A percentile compares a stretch with the other conserved stretches of the same genome.
phyloP scores from a whole-genome alignment of 2,113 vertebrate genomes.

The Enhydra lutris region DNA sequence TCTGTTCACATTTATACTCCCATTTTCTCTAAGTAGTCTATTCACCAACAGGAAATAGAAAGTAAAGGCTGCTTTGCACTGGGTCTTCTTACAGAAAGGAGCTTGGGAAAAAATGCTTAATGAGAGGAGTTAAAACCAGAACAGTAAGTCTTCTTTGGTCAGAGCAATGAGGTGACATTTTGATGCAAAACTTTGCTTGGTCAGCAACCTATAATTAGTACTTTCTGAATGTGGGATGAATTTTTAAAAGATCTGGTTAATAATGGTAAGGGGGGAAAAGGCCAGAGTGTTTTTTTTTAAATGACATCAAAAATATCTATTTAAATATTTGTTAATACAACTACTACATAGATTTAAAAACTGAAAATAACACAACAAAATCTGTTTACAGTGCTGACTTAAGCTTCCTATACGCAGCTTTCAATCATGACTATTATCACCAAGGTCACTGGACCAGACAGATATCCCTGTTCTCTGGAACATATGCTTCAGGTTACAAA shows the following conservation, averaged over 20 bases:
- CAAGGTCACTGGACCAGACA: slow-evolving; percentile 54
- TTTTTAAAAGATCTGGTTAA: slow-evolving; percentile 56
- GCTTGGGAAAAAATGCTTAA: slow-evolving; percentile 59
- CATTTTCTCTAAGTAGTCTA: slow-evolving; percentile 72
- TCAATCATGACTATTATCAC: slow-evolving; percentile 32
- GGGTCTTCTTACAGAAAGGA: slow-evolving; percentile 70
- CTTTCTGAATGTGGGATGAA: slow-evolving; percentile 53
- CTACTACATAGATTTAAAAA: slow-evolving; percentile 68
- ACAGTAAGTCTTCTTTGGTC: slow-evolving; percentile 84
- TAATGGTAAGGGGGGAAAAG: not conserved
- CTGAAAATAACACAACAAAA: slow-evolving; percentile 32
- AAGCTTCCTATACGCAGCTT: slow-evolving; percentile 50
- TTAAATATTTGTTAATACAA: slow-evolving; percentile 64
- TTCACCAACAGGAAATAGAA: slow-evolving; percentile 51
- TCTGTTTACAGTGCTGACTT: slow-evolving; percentile 49
- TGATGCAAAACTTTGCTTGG: slow-evolving; percentile 67
- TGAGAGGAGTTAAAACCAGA: slow-evolving; percentile 69
- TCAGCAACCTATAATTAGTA: slow-evolving; percentile 69
- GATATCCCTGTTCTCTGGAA: slow-evolving; percentile 52
- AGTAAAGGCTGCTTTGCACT: slow-evolving; percentile 74
- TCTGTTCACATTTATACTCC: slow-evolving; percentile 73
- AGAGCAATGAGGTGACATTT: slow-evolving; percentile 79
- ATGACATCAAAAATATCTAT: slow-evolving; percentile 51
- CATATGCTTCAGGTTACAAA: slow-evolving; percentile 51
- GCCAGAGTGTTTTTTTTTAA: slow-evolving; percentile 37